These are phyloP conservation scores for Ruditapes philippinarum DNA, from an alignment of 1,140 invertebrate genomes.

Conservation along the genomic window DNA sequence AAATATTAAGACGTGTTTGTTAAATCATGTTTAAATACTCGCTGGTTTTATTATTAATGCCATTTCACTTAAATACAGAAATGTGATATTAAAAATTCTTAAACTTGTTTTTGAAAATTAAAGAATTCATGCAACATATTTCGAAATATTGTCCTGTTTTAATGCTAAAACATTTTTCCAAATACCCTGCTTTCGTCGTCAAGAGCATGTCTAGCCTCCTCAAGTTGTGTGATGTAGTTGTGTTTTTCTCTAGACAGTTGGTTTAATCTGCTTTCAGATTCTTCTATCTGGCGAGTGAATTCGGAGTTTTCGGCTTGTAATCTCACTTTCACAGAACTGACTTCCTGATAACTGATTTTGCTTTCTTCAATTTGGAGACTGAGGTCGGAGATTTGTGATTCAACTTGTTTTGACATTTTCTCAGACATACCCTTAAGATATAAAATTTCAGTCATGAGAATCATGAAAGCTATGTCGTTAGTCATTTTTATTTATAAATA, in stretches of 20 bases:
- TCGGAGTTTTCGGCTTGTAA: constrained; percentile 96
- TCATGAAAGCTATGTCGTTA: too few species aligned
- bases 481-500: too few species aligned
- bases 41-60: too few species aligned
- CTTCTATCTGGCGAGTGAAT: constrained; percentile 94
- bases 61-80: too few species aligned
- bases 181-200: constrained; percentile 96
- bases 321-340: constrained; percentile 77
- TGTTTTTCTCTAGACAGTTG: constrained; percentile 99
- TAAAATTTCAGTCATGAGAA: too few species aligned
- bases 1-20: too few species aligned
- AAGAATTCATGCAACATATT: too few species aligned
- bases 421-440: constrained; percentile 99
- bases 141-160: too few species aligned
- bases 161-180: not conserved
- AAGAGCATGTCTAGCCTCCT: constrained; percentile 98
- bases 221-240: constrained; percentile 96
- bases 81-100: too few species aligned
- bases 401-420: constrained; percentile 98
- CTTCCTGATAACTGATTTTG: constrained; percentile 80
- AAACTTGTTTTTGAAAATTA: too few species aligned
- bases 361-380: constrained; percentile 95
- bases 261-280: constrained; percentile 98
- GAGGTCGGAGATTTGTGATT: constrained; percentile 97
- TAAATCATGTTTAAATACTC: too few species aligned